Base-by-base conservation (phyloP, 2,113 vertebrate species). In the Megaceryle torquata region DNA sequence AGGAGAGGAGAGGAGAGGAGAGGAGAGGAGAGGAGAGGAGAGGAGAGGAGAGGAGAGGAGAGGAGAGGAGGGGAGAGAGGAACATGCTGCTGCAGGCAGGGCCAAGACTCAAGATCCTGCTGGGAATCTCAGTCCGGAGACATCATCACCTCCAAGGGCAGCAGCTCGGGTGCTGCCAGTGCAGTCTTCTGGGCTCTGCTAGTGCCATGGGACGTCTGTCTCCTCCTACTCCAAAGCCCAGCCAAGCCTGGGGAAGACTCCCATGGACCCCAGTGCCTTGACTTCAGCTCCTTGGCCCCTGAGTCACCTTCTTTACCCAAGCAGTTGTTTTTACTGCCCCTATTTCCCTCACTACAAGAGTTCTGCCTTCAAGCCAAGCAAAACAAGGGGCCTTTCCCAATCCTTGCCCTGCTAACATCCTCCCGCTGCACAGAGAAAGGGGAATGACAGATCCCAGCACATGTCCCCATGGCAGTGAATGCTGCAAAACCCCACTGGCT, bases 111-210 rank as follows among this genome's bases (percentile, higher is more conserved):
- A 0, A 12, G 6, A 74, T 95, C 46, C 79, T 94, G 54, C 85
- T 89, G 82, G 82, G 79, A 94, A 86, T 89, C 75, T 5, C 86
- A 93, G 63, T 60, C 56, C 48, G 5, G 69, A 88, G 68, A 35
- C 64, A 70, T 90, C 85, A 86, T 71, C 71, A 56, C 68, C 75
- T 95, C 54, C 11, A 0, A 54, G 88, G 85, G 51, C 85, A 88
- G 89, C 37, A 17, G 56, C 80, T 51, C 6, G 1, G 50, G 67
- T 1, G n/a, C 64, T 94, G 82, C 82, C 82, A 82, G 56, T 4
- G 0, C 1, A 0, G 37, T 54, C 91, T 70, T 78, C 48, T 9
- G 50, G 79, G 75, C 61, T 87, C 53, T 72, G 37, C 44, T 68
- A 53, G 59, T 11, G 64, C 39, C 69, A 54, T 5, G 3, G 39